Conservation (phyloP, 2,888 invertebrate genomes). For the Falcaria lacertinaria region DNA sequence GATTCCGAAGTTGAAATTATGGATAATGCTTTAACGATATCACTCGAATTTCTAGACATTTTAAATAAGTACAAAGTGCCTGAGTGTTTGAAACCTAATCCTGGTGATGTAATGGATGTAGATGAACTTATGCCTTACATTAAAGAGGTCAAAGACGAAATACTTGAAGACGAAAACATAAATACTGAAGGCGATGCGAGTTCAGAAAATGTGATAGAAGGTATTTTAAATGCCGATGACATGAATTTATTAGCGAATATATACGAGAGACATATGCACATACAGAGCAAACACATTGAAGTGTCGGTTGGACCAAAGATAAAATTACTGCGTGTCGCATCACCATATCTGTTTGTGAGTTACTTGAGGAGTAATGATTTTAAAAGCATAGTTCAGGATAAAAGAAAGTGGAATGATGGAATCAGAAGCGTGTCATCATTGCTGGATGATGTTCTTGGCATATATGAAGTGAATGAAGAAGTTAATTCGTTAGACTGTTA, state of each 20-base stretch:
- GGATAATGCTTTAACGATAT: constrained; percentile 78
- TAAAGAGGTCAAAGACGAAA: constrained; percentile 31
- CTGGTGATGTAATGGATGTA: constrained; percentile 37
- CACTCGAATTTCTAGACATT: constrained; percentile 73
- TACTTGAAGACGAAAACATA: constrained; percentile 24
- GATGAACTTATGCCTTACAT: constrained; percentile 42
- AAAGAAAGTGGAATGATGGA: constrained; percentile 83
- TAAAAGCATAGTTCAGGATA: constrained; percentile 79
- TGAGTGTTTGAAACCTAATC: constrained; percentile 38
- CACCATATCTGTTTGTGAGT: constrained; percentile 81
- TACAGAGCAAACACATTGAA: constrained; percentile 43
- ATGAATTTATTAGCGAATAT: constrained; percentile 81
- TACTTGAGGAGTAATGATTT: constrained; percentile 80
- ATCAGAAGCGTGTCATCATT: constrained; percentile 85
- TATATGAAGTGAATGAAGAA: constrained; percentile 74
- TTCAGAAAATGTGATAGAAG: constrained; percentile 81
- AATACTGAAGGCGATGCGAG: constrained; percentile 24
- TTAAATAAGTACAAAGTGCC: constrained; percentile 78
- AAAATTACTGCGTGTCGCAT: constrained; percentile 47
- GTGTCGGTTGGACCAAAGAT: constrained; percentile 34
- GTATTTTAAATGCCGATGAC: constrained; percentile 82
- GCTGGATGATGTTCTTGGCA: constrained; percentile 85
- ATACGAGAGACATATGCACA: constrained; percentile 74
- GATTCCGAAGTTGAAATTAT: constrained; percentile 86
- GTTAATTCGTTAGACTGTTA: constrained; percentile 86